Evolutionary conservation across 2,888 invertebrate species (phyloP).

Genomic region (Epiblema foenella): DNA sequence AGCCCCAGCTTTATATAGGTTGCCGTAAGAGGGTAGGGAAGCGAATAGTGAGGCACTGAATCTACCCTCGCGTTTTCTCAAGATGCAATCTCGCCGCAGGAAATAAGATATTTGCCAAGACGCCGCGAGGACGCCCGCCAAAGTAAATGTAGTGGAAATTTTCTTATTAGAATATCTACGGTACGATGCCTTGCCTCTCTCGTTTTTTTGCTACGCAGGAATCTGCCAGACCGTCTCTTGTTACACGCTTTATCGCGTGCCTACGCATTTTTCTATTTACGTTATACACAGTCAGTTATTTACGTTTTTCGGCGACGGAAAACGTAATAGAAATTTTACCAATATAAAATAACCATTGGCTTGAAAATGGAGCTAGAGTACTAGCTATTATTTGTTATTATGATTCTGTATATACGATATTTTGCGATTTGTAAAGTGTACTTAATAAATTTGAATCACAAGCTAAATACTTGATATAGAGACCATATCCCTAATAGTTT

Average conservation of each 20-base stretch:
- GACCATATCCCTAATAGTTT: neutral
- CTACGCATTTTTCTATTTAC: slow-evolving; percentile 19
- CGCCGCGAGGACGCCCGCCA: slow-evolving; percentile 83
- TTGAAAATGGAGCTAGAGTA: neutral
- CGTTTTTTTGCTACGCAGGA: slow-evolving; percentile 79
- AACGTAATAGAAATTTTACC: slow-evolving; percentile 29
- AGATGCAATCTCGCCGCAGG: slow-evolving; percentile 85
- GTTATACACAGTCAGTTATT: slow-evolving; percentile 3
- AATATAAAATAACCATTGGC: neutral
- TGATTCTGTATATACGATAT: neutral
- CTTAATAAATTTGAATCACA: too few species aligned
- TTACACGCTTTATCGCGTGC: slow-evolving; percentile 69
- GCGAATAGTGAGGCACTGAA: slow-evolving; percentile 78
- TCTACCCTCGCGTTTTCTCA: slow-evolving; percentile 84
- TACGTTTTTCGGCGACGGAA: slow-evolving; percentile 50
- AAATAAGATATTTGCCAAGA: slow-evolving; percentile 86
- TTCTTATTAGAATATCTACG: slow-evolving; percentile 85
- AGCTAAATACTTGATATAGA: neutral
- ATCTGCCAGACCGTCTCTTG: slow-evolving; percentile 64
- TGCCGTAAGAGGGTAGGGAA: slow-evolving; percentile 63
- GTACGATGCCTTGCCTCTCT: slow-evolving; percentile 80
- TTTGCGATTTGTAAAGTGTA: neutral
- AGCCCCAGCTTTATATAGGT: slow-evolving; percentile 29
- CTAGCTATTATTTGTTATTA: too few species aligned
- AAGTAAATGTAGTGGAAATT: slow-evolving; percentile 86